A percentile compares a stretch with the other conserved stretches of the same genome.
phyloP scores from a whole-genome alignment of 2,888 invertebrate species.

The Drosophila rellima region DNA sequence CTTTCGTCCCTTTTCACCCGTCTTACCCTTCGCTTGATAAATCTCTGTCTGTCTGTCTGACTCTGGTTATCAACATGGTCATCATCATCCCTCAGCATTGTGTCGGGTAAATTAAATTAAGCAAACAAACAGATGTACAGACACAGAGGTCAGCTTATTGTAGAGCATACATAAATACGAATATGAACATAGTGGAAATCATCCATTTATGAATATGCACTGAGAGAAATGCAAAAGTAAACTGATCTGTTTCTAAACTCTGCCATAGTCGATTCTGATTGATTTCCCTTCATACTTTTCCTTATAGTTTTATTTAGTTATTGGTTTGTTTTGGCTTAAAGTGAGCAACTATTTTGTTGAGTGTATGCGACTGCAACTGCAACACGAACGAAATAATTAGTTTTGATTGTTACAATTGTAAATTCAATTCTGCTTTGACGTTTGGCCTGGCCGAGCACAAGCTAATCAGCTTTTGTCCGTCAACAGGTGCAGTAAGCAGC shows the following conservation, averaged over 20 bases:
- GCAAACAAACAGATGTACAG: constrained; percentile 63
- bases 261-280: background rate
- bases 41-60: constrained; percentile 12
- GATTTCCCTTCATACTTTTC: background rate
- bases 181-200: constrained; percentile 46
- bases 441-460: constrained; percentile 24
- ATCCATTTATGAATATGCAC: constrained; percentile 55
- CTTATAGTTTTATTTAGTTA: background rate
- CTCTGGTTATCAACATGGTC: constrained; percentile 44
- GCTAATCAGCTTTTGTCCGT: constrained; percentile 68
- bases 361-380: constrained; percentile 24
- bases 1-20: constrained; percentile 15
- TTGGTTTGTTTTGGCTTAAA: background rate
- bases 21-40: background rate
- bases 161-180: constrained; percentile 32
- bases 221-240: constrained; percentile 14
- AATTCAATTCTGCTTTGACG: constrained; percentile 46
- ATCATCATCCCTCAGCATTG: constrained; percentile 58
- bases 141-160: constrained; percentile 53
- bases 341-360: background rate
- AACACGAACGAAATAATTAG: constrained; percentile 21
- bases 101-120: constrained; percentile 75
- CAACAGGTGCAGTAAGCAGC: constrained; percentile 57
- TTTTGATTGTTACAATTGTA: constrained; percentile 39
- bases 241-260: background rate